Percentiles rank a stretch among this genome's conserved stretches.
Conservation (phyloP, 1,140 invertebrate genomes). For the Drosophila lini region DNA sequence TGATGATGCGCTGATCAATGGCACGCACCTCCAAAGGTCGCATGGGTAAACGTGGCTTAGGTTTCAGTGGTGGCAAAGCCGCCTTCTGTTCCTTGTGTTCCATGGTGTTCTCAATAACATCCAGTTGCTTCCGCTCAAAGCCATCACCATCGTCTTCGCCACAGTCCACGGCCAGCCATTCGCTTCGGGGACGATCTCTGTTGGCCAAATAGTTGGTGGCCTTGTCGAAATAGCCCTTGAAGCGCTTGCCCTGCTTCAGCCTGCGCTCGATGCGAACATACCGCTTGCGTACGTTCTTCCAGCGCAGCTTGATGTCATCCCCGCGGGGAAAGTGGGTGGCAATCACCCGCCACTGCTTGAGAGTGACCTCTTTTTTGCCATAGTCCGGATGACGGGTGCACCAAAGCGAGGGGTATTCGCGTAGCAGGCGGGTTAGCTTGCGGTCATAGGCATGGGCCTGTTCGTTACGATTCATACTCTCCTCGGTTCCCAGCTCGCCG, state of each 20-base stretch:
- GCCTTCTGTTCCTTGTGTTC: slow-evolving; percentile 28
- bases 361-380: slow-evolving; percentile 74
- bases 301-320: slow-evolving; percentile 75
- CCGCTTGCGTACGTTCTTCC: slow-evolving; percentile 79
- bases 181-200: slow-evolving; percentile 59
- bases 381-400: slow-evolving; percentile 78
- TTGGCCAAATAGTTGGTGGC: slow-evolving; percentile 79
- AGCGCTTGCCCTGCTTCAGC: slow-evolving; percentile 70
- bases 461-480: slow-evolving; percentile 78
- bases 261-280: slow-evolving; percentile 76
- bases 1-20: slow-evolving; percentile 74
- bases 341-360: slow-evolving; percentile 77
- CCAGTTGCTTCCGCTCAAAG: slow-evolving; percentile 67
- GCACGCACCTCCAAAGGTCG: slow-evolving; percentile 67
- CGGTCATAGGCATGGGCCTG: slow-evolving; percentile 77
- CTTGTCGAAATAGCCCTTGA: slow-evolving; percentile 82
- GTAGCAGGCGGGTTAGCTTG: slow-evolving; percentile 67
- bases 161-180: slow-evolving; percentile 71
- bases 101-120: slow-evolving; percentile 70
- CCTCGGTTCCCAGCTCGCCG: slow-evolving; percentile 58
- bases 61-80: not conserved
- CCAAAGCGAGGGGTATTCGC: slow-evolving; percentile 79
- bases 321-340: slow-evolving; percentile 72
- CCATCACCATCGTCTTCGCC: slow-evolving; percentile 76
- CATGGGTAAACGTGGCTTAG: slow-evolving; percentile 22